Base-by-base conservation (phyloP, 2,888 invertebrate genomes). In the Stenoptilia bipunctidactyla region DNA sequence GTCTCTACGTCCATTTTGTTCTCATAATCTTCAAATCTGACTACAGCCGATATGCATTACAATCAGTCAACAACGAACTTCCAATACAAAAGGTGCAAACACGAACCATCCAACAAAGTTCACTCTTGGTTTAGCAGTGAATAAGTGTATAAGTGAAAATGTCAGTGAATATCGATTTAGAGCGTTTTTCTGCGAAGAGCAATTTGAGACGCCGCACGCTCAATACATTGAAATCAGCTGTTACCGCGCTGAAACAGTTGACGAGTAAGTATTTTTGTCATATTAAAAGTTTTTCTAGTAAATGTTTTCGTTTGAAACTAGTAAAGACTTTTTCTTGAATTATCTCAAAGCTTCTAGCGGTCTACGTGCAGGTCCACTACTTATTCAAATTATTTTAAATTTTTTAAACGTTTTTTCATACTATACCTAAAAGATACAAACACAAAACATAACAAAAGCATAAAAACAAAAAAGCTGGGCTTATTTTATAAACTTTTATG, bases 141-240 rank as follows among this genome's bases (percentile, higher is more conserved):
- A 37, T 38, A 49, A 55, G 58, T 40, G 50, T 54, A 50, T 43
- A 51, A 51, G 49, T 48, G 48, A 58, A 55, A 52, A 75, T 77
- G 77, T 79, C 77, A 27, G 75, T 74, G 54, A 71, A 72, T 45
- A 72, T 80, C 42, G 82, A 79, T 45, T 73, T 83, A 76, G 71
- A 79, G 47, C 72, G 68, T 46, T 83, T 77, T 56, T 71, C 76
- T 15, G 56, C 66, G 41, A 74, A 77, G 62, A 82, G 80, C 49
- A 83, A 85, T 58, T 56, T 83, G 37, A 66, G 82, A 48, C 67
- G 84, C 15, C 75, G 80, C 25, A 77, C 79, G 12, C 53, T 79
- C 53, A 83, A 73, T 55, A 85, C 84, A 40, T 59, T 85, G 50
- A 79, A 76, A 54, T 72, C 75, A 13, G 79, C 82, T 43, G 72